Conservation (phyloP, 2,888 invertebrate species). For the Cremastinae sp. region DNA sequence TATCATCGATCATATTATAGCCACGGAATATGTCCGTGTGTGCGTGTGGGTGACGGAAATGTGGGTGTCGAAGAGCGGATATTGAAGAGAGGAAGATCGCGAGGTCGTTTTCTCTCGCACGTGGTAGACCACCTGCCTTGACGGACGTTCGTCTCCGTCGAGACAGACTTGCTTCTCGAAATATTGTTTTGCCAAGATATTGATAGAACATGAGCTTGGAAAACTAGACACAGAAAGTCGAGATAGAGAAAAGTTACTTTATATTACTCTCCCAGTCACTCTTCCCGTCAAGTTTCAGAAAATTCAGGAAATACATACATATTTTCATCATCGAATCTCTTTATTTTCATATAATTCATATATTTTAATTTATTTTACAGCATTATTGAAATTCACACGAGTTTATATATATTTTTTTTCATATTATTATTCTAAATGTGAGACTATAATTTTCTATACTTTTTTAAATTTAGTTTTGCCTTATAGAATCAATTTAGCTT, state of each 20-base stretch:
- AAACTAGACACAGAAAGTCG: background rate
- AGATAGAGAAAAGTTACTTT: background rate
- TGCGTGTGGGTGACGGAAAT: slow-evolving; percentile 12
- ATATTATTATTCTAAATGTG: too few species aligned
- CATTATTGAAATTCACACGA: too few species aligned
- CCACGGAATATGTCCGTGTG: slow-evolving; percentile 22
- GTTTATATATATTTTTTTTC: too few species aligned
- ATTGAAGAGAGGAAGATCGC: slow-evolving; percentile 30
- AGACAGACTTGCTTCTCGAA: slow-evolving; percentile 37
- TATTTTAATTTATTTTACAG: too few species aligned
- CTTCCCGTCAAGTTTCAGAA: slow-evolving; percentile 20
- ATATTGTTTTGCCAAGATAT: slow-evolving; percentile 33
- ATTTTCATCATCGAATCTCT: too few species aligned
- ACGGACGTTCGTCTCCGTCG: slow-evolving; percentile 50
- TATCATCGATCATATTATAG: slow-evolving; percentile 37
- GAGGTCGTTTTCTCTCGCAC: slow-evolving; percentile 4
- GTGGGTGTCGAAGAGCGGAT: slow-evolving; percentile 45
- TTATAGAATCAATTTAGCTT: too few species aligned
- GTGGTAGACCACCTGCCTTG: slow-evolving; percentile 16
- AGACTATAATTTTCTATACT: too few species aligned
- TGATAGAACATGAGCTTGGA: background rate
- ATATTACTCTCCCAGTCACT: slow-evolving; percentile 14
- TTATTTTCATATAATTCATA: too few species aligned
- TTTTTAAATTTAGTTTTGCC: too few species aligned
- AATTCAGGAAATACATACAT: too few species aligned